Base-by-base conservation (phyloP, 2,797 vertebrate genomes). In the Bucorvus abyssinicus region DNA sequence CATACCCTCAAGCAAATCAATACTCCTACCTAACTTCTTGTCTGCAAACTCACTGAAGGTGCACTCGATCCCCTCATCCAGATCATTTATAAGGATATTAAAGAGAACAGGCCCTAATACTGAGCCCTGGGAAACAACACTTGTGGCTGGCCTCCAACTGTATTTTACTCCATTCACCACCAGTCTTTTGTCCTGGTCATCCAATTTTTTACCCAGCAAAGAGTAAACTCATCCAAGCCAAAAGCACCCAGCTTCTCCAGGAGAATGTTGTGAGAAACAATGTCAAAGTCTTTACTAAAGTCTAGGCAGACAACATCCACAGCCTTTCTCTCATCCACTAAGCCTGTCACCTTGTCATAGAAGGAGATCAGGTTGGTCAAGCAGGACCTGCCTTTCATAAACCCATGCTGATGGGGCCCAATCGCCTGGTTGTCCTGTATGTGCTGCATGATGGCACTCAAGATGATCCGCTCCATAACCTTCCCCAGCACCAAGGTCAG, bases 61-160 rank as follows among this genome's bases (percentile, higher is more conserved):
- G 10, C 12, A 4, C 32, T 73, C 0, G 0, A 45, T 50, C 9
- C 14, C 32, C 29, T 68, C 12, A 3, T 45, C 50, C 29, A 55
- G 32, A 14, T 30, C 17, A 15, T 10, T n/a, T 12, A 42, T 32
- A 40, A 63, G 21, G 27, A 30, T 42, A 30, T 63, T 21, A 42
- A 63, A 10, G 8, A 42, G 38, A 42, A 63, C 50, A 7, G 4
- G 11, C 29, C 21, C 50, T 18, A 56, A 2, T 2, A 44, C 19
- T 21, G 32, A 57, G 23, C 40, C 22, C 36, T 53, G 36, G 29
- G 15, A 22, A 70, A 40, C 12, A 40, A 8, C 50, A 4, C 13
- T 73, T 15, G 13, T 56, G 52, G 44, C 52, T 0, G 1, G 30
- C 69, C 3, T 1, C 23, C 18, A 56, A 21, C 23, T 34, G 55